Base-by-base conservation (phyloP, 2,113 vertebrate species). In the Lontra canadensis region DNA sequence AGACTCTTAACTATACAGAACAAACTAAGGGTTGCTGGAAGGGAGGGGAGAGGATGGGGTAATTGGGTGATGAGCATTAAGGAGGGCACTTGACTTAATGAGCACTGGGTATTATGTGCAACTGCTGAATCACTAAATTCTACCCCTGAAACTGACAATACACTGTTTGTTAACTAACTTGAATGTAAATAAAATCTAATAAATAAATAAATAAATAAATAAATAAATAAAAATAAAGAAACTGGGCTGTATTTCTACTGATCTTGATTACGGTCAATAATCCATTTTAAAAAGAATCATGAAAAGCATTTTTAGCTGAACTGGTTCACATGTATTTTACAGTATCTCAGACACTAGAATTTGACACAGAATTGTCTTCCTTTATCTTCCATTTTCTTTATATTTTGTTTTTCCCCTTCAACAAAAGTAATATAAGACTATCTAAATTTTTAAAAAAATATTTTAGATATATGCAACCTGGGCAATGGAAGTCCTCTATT, bases 291-390 rank as follows among this genome's bases (percentile, higher is more conserved):
- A 82, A 42, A 80, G 17, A 14, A 13, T 42, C 6, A 88, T 55
- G 10, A 89, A 96, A 88, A 89, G n/a, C 13, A 84, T n/a, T 96
- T 86, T 96, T 90, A 61, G 39, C 61, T 93, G 31, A 90, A 85
- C 7, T 34, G 49, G 83, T 61, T 44, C 20, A 95, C 61, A 59
- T 59, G 88, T 79, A 67, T 86, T 88, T 95, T 88, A 63, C 4
- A 94, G 20, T 44, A 44, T 86, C 52, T 93, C 80, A 85, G 69
- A 93, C 7, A 59, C 12, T 42, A 87, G 23, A 96, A 84, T 95
- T 57, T 96, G 57, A 94, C 21, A 83, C 3, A 74, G 21, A 86
- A 90, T 87, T 80, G 21, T 84, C 34, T 63, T 69, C 67, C 73
- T 59, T 94, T 90, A 92, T 73, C 61, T 94, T 86, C 39, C 9